These are phyloP conservation scores for Rhaphigaster nebulosa DNA, from an alignment of 2,888 invertebrate genomes.

Conservation along the genomic window DNA sequence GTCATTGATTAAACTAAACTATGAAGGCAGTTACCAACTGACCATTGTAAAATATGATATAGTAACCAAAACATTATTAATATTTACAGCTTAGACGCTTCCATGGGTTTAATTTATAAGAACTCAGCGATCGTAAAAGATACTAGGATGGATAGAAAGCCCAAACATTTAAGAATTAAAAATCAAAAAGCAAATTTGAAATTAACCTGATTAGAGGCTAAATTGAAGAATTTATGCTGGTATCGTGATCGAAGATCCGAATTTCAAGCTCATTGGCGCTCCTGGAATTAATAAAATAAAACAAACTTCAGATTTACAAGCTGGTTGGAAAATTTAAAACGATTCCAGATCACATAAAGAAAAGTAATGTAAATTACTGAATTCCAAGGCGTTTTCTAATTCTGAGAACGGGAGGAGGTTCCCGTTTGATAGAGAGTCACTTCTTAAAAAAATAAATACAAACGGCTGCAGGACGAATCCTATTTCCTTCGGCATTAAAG, in stretches of 20 bases:
- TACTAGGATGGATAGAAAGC: too few species aligned
- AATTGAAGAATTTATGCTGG: background rate
- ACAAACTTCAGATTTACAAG: background rate
- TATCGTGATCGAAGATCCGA: background rate
- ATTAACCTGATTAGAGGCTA: background rate
- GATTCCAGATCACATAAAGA: background rate
- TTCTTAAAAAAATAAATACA: background rate
- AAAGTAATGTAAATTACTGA: background rate
- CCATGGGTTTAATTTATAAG: too few species aligned
- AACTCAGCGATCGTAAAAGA: too few species aligned
- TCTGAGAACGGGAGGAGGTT: background rate
- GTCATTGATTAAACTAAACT: too few species aligned
- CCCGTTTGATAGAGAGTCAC: background rate
- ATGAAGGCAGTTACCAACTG: too few species aligned
- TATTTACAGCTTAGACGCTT: too few species aligned
- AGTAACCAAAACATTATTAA: too few species aligned
- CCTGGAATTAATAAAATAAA: background rate
- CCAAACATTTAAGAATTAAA: too few species aligned
- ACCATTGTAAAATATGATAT: too few species aligned
- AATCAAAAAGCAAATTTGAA: too few species aligned
- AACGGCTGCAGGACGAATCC: background rate
- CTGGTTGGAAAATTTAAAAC: background rate
- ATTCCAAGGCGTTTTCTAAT: conserved; percentile 13
- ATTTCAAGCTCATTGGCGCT: background rate
- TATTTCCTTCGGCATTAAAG: background rate